Base-by-base conservation (phyloP, 2,888 invertebrate species). In the Parnassius mnemosyne region DNA sequence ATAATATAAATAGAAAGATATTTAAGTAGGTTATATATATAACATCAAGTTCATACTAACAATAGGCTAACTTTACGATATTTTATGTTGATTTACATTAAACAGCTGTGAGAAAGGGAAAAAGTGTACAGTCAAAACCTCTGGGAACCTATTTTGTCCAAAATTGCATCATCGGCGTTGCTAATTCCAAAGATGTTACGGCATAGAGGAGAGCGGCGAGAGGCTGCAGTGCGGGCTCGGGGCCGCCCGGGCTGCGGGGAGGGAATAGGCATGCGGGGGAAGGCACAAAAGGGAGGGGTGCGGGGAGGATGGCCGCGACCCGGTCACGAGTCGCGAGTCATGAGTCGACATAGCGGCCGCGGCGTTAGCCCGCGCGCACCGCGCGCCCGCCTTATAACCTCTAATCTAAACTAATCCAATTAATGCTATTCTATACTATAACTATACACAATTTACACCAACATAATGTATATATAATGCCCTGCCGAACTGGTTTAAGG, bases 161-260 rank as follows among this genome's bases (percentile, higher is more conserved):
- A 81, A 81, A 88, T 85, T 89, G 89, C 89, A 89, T 83, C 84
- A 79, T 79, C 75, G 79, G 76, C 75, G 80, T 76, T 78, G 81
- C 81, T 86, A 84, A 87, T 87, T 86, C 79, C 73, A 70, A 83
- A 84, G 82, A 86, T 84, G 80, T 89, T 86, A 88, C 88, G 85
- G 87, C 86, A 87, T 88, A 85, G 83, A 74, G 81, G 79, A 71
- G 67, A 61, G 68, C 41, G 55, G 50, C 53, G 57, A 53, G 75
- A 78, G 76, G 85, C 86, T 86, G 87, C 86, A 86, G 85, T 85
- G 86, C 86, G 83, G 85, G 84, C 76, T 71, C 71, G 71, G 75
- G 77, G 75, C 67, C 72, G 69, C 47, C 57, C 57, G 62, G 57
- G 62, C 53, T 57, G 62, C 53, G 67, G 67, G 65, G 68, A 68